Base-by-base conservation (phyloP, 2,797 vertebrate species). In the Pitangus sulphuratus region DNA sequence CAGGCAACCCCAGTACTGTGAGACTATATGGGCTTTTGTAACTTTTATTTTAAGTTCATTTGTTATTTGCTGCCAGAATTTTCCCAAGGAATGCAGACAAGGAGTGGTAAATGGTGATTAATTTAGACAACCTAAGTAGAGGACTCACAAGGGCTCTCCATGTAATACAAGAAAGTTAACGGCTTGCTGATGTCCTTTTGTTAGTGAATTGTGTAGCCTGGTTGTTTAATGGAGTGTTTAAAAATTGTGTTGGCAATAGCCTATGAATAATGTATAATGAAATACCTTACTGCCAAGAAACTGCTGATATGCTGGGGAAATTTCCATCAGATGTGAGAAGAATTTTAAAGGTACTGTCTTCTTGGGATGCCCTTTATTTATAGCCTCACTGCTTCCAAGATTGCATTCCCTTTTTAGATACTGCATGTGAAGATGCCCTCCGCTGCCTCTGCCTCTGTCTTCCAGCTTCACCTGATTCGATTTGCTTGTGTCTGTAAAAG, bases 171-270 rank as follows among this genome's bases (percentile, higher is more conserved):
- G 87, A 81, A 79, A 91, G 79, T 70, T 77, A 95, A 76, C 4
- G 1, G 75, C 81, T 95, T 90, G 78, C 56, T 95, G 89, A 87
- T 95, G 83, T 94, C 85, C 87, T 94, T 91, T 84, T 90, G 87
- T 86, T 83, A 89, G 83, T 61, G 87, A 94, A 87, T 90, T 80
- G 39, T 89, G 74, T 84, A 91, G 83, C 87, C 91, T 77, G 91
- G 66, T 77, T 96, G 94, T 81, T 94, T 94, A 95, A 95, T 95
- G 83, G 83, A 87, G 74, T 88, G 85, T 95, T 97, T 94, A 96
- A 96, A 96, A 84, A 70, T 68, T 87, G 80, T 90, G 87, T 90
- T 95, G 80, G 75, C 86, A 92, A 80, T 89, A 91, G 66, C 84
- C 72, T 95, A 95, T 95, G 76, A 96, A 96, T 96, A 95, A 96